Conservation (phyloP, 2,113 vertebrate genomes). For the Cebus imitator region DNA sequence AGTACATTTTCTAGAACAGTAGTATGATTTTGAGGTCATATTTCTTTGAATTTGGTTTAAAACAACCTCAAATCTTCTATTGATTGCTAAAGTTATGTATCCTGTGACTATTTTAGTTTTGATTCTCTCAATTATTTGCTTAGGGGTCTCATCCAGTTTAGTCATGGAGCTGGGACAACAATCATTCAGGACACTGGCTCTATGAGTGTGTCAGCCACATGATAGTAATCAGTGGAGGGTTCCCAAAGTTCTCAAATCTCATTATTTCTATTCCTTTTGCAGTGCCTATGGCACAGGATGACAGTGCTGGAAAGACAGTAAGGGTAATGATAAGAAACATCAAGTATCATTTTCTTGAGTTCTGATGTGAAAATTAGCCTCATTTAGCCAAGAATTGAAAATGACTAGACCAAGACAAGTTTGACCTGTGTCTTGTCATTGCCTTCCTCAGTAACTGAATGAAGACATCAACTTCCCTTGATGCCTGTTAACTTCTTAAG, state of each 20-base stretch:
- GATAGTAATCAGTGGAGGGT: fast-evolving
- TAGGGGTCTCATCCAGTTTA: neutral
- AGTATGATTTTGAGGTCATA: neutral
- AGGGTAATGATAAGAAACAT: neutral
- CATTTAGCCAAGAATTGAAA: neutral
- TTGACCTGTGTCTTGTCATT: neutral
- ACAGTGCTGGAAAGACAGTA: neutral
- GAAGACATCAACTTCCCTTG: neutral
- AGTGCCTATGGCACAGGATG: neutral
- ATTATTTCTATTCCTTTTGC: neutral
- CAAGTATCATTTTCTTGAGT: neutral
- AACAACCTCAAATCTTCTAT: neutral
- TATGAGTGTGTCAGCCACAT: fast-evolving
- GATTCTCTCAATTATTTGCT: neutral
- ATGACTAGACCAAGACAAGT: neutral
- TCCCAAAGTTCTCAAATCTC: neutral
- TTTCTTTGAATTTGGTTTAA: neutral
- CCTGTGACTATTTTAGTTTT: neutral
- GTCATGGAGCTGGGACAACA: neutral
- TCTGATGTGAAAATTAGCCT: neutral
- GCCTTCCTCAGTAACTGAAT: neutral
- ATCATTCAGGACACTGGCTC: neutral
- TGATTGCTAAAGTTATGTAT: neutral
- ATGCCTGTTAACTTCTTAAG: neutral
- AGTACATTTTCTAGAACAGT: neutral